Conservation (phyloP, 2,797 vertebrate genomes). For the Enteromius argenteus region DNA sequence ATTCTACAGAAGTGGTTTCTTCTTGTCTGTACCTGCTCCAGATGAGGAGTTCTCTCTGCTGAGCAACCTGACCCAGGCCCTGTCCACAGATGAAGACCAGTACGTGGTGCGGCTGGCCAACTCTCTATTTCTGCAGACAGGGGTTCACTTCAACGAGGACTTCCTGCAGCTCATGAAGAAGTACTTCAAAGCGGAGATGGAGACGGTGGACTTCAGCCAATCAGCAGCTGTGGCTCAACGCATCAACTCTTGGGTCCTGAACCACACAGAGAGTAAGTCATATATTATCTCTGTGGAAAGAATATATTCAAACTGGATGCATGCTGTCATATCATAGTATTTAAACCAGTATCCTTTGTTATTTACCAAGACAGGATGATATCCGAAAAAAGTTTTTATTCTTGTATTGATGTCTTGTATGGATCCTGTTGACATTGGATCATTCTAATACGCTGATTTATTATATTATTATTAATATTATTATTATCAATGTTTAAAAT, state of each 20-base stretch:
- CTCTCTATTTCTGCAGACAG: constrained; percentile 92
- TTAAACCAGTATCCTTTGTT: not conserved
- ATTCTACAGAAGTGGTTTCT: not conserved
- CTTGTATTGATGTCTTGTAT: not conserved
- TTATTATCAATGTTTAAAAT: not conserved
- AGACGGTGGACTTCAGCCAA: constrained; percentile 91
- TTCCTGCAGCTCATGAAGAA: constrained; percentile 92
- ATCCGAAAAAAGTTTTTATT: not conserved
- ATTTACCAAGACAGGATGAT: not conserved
- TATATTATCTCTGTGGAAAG: not conserved
- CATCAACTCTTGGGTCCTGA: constrained; percentile 97
- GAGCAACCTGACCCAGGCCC: constrained; percentile 86
- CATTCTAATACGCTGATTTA: not conserved
- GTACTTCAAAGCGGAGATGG: constrained; percentile 89
- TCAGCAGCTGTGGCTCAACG: constrained; percentile 86
- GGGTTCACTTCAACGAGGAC: constrained; percentile 87
- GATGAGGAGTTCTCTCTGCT: constrained; percentile 91
- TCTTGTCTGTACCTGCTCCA: constrained; percentile 60
- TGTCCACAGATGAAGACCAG: constrained; percentile 80
- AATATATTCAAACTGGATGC: not conserved
- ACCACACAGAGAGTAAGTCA: constrained; percentile 93
- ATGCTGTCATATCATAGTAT: not conserved
- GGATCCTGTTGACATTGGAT: not conserved
- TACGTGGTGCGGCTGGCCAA: constrained; percentile 91
- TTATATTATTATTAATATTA: not conserved